phyloP scores from a whole-genome alignment of 2,797 vertebrate species.

The Presbytis comata region DNA sequence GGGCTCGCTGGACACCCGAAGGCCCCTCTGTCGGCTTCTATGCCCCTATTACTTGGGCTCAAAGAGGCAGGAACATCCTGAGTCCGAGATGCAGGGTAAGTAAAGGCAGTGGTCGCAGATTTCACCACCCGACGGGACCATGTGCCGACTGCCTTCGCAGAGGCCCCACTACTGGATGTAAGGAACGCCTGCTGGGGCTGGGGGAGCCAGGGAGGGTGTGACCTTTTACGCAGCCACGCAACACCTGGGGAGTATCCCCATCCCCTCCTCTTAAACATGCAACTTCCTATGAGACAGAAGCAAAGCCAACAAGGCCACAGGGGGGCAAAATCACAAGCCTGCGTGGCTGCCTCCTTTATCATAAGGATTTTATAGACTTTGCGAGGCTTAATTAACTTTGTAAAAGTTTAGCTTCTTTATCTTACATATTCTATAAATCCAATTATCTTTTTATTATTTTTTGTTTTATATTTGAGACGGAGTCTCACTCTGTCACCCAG shows the following conservation, averaged over 20 bases:
- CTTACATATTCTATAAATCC: not conserved
- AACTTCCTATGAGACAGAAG: accelerated
- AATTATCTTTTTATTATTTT: no score
- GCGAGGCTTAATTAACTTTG: no score
- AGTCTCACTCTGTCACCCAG: no score
- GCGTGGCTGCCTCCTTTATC: not conserved
- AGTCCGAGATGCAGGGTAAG: not conserved
- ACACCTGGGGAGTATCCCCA: not conserved
- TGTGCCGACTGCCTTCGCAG: accelerated
- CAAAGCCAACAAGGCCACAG: accelerated
- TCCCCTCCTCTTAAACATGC: accelerated
- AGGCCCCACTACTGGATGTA: accelerated
- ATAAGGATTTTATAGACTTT: accelerated
- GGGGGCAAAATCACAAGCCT: accelerated
- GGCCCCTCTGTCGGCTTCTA: not conserved
- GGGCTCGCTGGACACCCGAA: not conserved
- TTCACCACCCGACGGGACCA: not conserved
- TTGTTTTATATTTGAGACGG: no score
- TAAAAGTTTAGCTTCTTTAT: not conserved
- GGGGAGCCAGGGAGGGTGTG: not conserved
- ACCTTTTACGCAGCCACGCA: accelerated
- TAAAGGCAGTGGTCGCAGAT: not conserved
- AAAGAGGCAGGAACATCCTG: not conserved
- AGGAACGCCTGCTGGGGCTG: accelerated
- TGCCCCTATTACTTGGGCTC: not conserved